Conservation (phyloP, 2,797 vertebrate species). For the Arctocebus calabarensis region DNA sequence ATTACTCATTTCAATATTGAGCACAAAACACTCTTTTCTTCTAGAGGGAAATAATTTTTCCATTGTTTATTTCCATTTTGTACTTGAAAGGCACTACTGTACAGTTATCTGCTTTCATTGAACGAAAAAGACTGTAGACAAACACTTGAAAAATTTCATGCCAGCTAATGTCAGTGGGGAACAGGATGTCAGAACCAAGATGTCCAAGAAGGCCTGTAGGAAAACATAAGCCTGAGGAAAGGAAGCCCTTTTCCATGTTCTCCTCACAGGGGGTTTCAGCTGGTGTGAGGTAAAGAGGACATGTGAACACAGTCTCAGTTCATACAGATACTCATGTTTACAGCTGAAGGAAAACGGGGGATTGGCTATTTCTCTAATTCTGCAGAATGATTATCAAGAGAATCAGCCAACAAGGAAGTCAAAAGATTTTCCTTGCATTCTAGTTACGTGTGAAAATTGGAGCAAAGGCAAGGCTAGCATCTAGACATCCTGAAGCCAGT, state of each 20-base stretch:
- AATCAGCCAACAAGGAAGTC: background rate
- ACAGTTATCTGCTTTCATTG: background rate
- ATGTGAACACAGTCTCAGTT: background rate
- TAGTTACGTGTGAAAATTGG: background rate
- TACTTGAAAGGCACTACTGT: background rate
- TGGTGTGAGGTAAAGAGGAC: background rate
- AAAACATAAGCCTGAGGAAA: background rate
- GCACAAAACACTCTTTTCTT: background rate
- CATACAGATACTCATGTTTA: background rate
- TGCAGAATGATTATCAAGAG: background rate
- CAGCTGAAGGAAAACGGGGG: background rate
- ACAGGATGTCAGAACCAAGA: background rate
- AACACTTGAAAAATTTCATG: background rate
- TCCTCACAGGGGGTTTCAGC: background rate
- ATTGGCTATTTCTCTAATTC: background rate
- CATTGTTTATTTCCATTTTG: slow-evolving; percentile 15
- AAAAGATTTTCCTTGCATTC: background rate
- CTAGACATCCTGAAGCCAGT: background rate
- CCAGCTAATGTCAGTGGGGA: background rate
- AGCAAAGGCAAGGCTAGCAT: background rate
- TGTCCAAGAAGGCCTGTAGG: background rate
- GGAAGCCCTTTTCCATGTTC: background rate
- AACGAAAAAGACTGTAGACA: background rate
- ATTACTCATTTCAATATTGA: slow-evolving; percentile 30
- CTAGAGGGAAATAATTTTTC: background rate